Percentiles rank a stretch among this genome's conserved stretches.
Conservation (phyloP, 2,113 vertebrate genomes). For the Gila orcuttii region DNA sequence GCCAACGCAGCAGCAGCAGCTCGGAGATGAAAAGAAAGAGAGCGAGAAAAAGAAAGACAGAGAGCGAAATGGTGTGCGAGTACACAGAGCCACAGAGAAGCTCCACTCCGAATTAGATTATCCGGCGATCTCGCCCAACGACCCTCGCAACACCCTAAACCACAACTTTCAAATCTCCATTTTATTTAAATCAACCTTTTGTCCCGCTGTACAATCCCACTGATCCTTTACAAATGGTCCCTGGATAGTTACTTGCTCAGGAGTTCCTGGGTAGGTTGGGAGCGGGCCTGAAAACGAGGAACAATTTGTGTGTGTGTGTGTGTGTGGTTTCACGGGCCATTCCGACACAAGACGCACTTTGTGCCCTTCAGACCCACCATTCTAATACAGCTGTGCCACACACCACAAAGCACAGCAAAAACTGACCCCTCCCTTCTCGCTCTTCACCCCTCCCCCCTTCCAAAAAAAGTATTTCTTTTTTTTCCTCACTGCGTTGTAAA, state of each 20-base stretch:
- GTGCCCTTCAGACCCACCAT: conserved; percentile 51
- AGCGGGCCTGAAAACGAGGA: conserved; percentile 11
- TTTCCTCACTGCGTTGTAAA: conserved; percentile 69
- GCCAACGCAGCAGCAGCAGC: conserved; percentile 66
- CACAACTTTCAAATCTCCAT: conserved; percentile 30
- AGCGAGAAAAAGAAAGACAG: conserved; percentile 27
- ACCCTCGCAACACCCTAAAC: not conserved
- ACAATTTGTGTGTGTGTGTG: not conserved
- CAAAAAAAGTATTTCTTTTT: conserved; percentile 63
- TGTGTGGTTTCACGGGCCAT: conserved; percentile 44
- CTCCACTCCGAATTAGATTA: not conserved
- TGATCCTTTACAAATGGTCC: conserved; percentile 12
- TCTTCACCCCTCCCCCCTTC: conserved; percentile 67
- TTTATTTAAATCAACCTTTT: conserved; percentile 7
- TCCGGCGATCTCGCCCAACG: not conserved
- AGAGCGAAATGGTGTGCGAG: conserved; percentile 24
- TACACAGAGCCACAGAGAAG: not conserved
- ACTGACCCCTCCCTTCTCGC: conserved; percentile 59
- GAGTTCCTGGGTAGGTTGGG: conserved; percentile 19
- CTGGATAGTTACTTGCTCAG: not conserved
- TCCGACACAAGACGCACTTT: conserved; percentile 54
- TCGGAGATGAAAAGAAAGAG: conserved; percentile 57
- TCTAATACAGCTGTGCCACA: conserved; percentile 71
- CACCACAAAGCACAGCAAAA: conserved; percentile 67
- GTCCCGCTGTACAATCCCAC: not conserved